A percentile compares a stretch with the other conserved stretches of the same genome.
Evolutionary conservation across 2,797 vertebrate species (phyloP).

Genomic region (Heterohyrax brucei): DNA sequence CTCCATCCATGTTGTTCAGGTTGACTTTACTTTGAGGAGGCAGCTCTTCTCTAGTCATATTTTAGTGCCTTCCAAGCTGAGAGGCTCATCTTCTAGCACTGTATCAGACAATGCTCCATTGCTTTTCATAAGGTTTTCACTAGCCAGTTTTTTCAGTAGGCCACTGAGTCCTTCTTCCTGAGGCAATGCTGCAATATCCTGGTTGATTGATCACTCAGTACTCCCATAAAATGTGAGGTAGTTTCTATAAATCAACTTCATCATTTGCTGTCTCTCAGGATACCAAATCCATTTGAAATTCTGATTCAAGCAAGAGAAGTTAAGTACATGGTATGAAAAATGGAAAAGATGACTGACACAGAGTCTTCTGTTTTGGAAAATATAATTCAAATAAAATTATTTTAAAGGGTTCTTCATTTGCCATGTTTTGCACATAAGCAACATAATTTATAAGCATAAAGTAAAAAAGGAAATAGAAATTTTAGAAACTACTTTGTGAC

Average conservation of each 20-base stretch:
- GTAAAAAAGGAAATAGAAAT: conserved; percentile 18
- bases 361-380: neutral
- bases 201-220: conserved; percentile 92
- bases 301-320: neutral
- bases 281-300: neutral
- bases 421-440: conserved; percentile 38
- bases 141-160: no score
- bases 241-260: neutral
- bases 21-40: no score
- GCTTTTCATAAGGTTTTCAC: no score
- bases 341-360: neutral
- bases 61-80: no score
- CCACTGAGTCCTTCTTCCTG: no score
- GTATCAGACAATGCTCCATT: no score
- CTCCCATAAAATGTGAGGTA: neutral
- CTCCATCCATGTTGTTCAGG: no score
- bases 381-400: conserved; percentile 43
- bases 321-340: neutral
- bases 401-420: neutral
- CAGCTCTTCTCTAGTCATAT: no score
- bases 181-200: conserved; percentile 91
- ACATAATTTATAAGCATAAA: neutral
- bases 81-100: no score
- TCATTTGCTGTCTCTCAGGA: neutral
- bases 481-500: neutral